A percentile compares a stretch with the other conserved stretches of the same genome.
phyloP scores from a whole-genome alignment of 1,140 invertebrate species.

The Limonius californicus region DNA sequence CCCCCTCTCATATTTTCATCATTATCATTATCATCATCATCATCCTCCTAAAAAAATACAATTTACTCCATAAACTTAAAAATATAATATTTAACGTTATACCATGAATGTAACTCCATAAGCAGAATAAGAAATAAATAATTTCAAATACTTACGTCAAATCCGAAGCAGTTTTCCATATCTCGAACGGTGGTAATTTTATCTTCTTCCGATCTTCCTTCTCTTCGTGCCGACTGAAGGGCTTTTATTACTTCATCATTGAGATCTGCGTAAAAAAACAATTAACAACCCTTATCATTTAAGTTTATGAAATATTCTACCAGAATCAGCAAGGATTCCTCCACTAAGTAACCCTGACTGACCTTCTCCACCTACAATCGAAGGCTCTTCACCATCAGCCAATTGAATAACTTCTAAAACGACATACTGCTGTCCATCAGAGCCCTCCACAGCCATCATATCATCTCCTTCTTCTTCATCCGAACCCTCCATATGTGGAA shows the following conservation, averaged over 20 bases:
- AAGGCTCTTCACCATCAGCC: constrained; percentile 59
- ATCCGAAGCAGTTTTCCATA: constrained; percentile 81
- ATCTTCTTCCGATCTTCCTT: constrained; percentile 42
- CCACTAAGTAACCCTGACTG: constrained; percentile 39
- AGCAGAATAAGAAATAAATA: background rate
- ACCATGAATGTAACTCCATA: constrained; percentile 6
- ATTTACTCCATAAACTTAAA: too few species aligned
- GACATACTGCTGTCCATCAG: constrained; percentile 80
- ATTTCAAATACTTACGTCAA: constrained; percentile 63
- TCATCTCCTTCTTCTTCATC: constrained; percentile 54
- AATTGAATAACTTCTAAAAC: constrained; percentile 82
- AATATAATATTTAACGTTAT: too few species aligned
- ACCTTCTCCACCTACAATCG: constrained; percentile 40
- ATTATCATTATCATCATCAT: constrained; percentile 35
- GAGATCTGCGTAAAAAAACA: constrained; percentile 35
- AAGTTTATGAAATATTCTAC: constrained; percentile 18
- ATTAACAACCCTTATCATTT: background rate
- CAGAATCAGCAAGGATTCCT: constrained; percentile 41
- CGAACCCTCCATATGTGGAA: constrained; percentile 52
- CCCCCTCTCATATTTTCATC: constrained; percentile 30
- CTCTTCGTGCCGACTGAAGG: constrained; percentile 38
- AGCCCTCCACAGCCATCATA: constrained; percentile 63
- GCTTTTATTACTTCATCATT: constrained; percentile 44
- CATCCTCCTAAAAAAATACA: background rate
- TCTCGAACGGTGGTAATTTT: constrained; percentile 55